Evolutionary conservation across 2,113 vertebrate genomes (phyloP).

Genomic region (Oxygymnocypris stewartii): DNA sequence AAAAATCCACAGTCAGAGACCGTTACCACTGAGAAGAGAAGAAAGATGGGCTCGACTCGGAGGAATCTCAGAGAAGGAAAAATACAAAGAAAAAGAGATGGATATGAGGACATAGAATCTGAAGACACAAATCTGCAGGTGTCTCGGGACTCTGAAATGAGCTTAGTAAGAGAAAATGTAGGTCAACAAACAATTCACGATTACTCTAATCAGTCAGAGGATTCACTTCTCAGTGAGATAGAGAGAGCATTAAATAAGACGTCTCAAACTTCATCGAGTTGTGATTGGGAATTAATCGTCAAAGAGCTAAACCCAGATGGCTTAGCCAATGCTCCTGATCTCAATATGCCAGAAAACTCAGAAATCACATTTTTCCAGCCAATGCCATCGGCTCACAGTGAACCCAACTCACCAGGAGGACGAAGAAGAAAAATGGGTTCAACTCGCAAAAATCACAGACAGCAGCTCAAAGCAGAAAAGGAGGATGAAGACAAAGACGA

Average conservation of each 20-base stretch:
- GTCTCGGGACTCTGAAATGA: neutral
- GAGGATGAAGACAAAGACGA: neutral
- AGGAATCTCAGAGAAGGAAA: slow-evolving; percentile 9
- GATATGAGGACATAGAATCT: neutral
- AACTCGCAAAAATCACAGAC: slow-evolving; percentile 61
- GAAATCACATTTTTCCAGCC: slow-evolving; percentile 26
- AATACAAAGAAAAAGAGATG: neutral
- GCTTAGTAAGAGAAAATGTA: neutral
- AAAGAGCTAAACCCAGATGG: neutral
- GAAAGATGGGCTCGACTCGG: slow-evolving; percentile 43
- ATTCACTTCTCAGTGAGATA: slow-evolving; percentile 46
- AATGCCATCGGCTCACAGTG: slow-evolving; percentile 16
- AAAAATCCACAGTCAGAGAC: neutral
- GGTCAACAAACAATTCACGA: neutral
- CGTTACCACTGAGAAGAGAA: slow-evolving; percentile 11
- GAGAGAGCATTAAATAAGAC: slow-evolving; percentile 30
- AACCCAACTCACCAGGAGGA: slow-evolving; percentile 44
- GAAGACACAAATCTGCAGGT: neutral
- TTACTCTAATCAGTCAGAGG: slow-evolving; percentile 10
- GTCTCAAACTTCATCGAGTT: slow-evolving; percentile 11
- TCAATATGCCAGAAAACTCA: neutral
- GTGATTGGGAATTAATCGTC: neutral
- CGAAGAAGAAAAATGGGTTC: slow-evolving; percentile 77
- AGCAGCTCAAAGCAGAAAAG: slow-evolving; percentile 44
- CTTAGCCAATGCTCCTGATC: neutral